Base-by-base conservation (phyloP, 2,797 vertebrate species). In the Hydrophis major region DNA sequence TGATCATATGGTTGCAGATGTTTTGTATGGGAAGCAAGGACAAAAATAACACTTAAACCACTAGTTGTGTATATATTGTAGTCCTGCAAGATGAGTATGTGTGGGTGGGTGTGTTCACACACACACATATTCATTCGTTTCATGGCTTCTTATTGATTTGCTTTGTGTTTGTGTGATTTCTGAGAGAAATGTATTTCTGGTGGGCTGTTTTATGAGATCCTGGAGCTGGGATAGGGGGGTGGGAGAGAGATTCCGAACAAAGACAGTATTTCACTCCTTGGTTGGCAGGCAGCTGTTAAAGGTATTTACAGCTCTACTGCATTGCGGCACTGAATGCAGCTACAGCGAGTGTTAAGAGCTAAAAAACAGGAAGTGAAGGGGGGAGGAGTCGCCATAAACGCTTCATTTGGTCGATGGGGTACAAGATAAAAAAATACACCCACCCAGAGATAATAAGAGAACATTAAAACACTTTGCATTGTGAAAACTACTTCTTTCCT, bases 211-310 rank as follows among this genome's bases (percentile, higher is more conserved):
- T 97, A 97, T 97, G 97, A 97, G 97, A 94, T 97, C 94, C 97
- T 97, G 96, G 97, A 97, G 97, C 97, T 96, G 97, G 47, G 66
- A 87, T 56, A 53, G 96, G 97, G 66, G 89, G 90, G 69, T 50
- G 87, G 87, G 90, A 63, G 95, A 98, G 97, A 92, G 97, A 97
- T 97, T 95, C 94, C 94, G 98, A 99, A 99, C 99, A 99, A 99
- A 99, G 99, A 99, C 98, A 98, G 98, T 99, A 99, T 99, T 99
- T 99, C 99, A 99, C 98, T 97, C 98, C 95, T 96, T 95, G 97
- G 96, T 98, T 99, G 99, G 99, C 99, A 99, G 99, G 98, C 99
- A 99, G 99, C 99, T 99, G 99, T 98, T 98, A 99, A 99, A 99
- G 98, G 97, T 99, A 99, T 99, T 99, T 99, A 99, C 98, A 98